These are phyloP conservation scores for Mystacides longicornis DNA, from an alignment of 2,888 invertebrate genomes.

Conservation along the genomic window DNA sequence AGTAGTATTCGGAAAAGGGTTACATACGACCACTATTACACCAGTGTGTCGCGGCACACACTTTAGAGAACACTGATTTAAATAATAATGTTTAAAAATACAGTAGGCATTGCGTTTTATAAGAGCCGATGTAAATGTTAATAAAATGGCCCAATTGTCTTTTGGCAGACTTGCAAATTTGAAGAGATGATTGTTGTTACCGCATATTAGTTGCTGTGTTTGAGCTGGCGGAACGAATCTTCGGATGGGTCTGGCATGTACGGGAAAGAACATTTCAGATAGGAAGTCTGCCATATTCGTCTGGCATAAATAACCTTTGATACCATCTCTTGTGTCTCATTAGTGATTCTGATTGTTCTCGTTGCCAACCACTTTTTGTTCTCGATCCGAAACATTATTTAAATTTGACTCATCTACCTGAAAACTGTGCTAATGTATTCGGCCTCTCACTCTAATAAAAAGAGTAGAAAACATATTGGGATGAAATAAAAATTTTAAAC, in stretches of 20 bases:
- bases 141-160: too few species aligned
- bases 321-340: conserved; percentile 13
- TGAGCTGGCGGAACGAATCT: not conserved
- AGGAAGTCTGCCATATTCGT: conserved; percentile 6
- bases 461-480: too few species aligned
- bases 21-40: too few species aligned
- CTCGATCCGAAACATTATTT: conserved; percentile 13
- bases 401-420: conserved; percentile 16
- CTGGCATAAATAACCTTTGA: conserved; percentile 9
- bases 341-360: conserved; percentile 11
- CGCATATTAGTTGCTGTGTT: not conserved
- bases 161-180: not conserved
- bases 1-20: too few species aligned
- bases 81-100: too few species aligned
- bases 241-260: not conserved
- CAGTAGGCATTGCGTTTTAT: too few species aligned
- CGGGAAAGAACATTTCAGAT: not conserved
- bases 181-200: not conserved
- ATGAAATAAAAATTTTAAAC: too few species aligned
- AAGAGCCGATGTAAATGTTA: too few species aligned
- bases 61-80: too few species aligned
- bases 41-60: too few species aligned
- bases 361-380: conserved; percentile 18
- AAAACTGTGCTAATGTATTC: conserved; percentile 20
- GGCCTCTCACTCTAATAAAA: too few species aligned